These are phyloP conservation scores for Lampris incognitus DNA, from an alignment of 2,113 vertebrate species.

Conservation along the genomic window DNA sequence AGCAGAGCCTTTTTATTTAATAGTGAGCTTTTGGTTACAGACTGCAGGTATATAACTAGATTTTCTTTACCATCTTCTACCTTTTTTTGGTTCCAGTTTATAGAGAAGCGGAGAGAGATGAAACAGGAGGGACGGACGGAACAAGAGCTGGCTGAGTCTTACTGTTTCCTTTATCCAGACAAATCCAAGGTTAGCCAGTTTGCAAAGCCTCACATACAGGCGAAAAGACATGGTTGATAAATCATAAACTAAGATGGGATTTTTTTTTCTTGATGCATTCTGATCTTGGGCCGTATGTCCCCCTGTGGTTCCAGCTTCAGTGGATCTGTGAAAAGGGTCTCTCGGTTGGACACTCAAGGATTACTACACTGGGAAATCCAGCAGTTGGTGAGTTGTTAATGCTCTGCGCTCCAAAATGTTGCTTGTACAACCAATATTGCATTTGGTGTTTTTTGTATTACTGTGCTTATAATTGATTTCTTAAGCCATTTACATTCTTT, in stretches of 20 bases:
- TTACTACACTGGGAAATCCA: conserved; percentile 90
- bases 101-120: conserved; percentile 93
- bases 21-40: neutral
- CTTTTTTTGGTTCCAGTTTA: conserved; percentile 82
- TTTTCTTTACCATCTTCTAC: neutral
- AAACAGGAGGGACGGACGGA: conserved; percentile 90
- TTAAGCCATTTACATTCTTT: neutral
- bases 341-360: conserved; percentile 90
- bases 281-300: conserved; percentile 1
- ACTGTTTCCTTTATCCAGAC: conserved; percentile 92
- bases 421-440: neutral
- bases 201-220: neutral
- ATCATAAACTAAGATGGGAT: neutral
- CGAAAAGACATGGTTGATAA: neutral
- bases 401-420: neutral
- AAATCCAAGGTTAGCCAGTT: conserved; percentile 84
- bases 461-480: neutral
- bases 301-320: conserved; percentile 69
- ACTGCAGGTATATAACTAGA: neutral
- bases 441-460: neutral
- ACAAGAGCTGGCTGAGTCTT: conserved; percentile 91
- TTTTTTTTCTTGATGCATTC: neutral
- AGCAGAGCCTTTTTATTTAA: neutral
- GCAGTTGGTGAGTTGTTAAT: conserved; percentile 84
- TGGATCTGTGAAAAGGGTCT: conserved; percentile 94